phyloP scores from a whole-genome alignment of 2,888 invertebrate genomes.

The Eristalis intricaria region DNA sequence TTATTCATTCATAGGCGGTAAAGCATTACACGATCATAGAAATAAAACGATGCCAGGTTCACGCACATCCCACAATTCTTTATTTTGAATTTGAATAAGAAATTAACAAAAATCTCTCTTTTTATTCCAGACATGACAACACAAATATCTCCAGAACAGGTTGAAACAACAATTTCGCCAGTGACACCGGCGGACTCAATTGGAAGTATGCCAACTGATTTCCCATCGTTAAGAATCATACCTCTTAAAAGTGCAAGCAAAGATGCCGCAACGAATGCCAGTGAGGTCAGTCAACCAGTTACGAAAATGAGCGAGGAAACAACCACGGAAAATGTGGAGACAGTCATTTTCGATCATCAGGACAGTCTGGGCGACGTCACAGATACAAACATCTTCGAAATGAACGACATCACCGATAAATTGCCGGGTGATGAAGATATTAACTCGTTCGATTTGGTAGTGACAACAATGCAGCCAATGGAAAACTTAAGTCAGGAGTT shows the following conservation, averaged over 20 bases:
- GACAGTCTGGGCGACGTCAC: neutral
- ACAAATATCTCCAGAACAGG: neutral
- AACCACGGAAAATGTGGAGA: neutral
- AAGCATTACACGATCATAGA: too few species aligned
- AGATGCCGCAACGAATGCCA: neutral
- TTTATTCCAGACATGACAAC: neutral
- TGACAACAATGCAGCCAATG: neutral
- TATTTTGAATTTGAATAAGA: neutral
- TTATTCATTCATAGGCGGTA: too few species aligned
- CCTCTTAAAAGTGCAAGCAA: neutral
- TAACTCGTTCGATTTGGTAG: neutral
- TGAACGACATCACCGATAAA: neutral
- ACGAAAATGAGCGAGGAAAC: neutral
- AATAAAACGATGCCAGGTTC: too few species aligned
- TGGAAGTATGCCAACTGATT: neutral
- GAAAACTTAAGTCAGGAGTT: neutral
- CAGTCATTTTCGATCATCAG: constrained; percentile 31
- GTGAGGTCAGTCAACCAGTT: neutral
- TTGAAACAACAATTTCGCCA: neutral
- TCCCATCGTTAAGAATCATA: neutral
- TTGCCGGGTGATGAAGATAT: neutral
- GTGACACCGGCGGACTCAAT: neutral
- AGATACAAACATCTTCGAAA: neutral
- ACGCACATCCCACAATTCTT: too few species aligned
- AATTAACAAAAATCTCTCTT: neutral